A percentile compares a stretch with the other conserved stretches of the same genome.
These are phyloP conservation scores for Ladona fulva DNA, from an alignment of 1,140 invertebrate species.

Conservation along the genomic window DNA sequence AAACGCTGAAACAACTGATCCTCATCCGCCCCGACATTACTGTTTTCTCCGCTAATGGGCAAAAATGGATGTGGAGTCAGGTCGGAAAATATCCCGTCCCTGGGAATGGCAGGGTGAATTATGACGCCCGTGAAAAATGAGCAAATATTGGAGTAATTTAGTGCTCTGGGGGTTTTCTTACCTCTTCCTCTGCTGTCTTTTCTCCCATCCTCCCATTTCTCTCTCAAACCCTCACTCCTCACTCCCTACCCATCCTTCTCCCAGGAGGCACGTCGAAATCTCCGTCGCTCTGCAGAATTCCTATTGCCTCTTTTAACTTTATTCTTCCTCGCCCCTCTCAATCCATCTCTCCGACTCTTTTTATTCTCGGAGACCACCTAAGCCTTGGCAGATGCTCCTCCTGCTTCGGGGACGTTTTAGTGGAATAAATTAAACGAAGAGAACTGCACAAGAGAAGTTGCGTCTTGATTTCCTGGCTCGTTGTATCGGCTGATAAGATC, in stretches of 20 bases:
- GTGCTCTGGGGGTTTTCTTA: background rate
- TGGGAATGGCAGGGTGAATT: background rate
- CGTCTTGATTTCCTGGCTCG: too few species aligned
- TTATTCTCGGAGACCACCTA: too few species aligned
- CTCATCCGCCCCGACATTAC: background rate
- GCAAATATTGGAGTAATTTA: constrained; percentile 3
- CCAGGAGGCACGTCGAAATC: background rate
- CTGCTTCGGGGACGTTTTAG: too few species aligned
- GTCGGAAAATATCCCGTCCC: background rate
- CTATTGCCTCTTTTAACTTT: background rate
- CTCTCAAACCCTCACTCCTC: background rate
- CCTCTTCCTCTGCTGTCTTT: background rate
- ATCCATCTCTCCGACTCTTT: background rate
- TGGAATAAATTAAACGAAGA: too few species aligned
- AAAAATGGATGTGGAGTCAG: background rate
- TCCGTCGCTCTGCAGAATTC: background rate
- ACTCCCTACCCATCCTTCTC: background rate
- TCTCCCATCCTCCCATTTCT: background rate
- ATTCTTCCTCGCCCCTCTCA: background rate
- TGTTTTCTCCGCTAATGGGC: background rate
- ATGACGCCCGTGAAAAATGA: constrained; percentile 8
- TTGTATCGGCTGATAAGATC: too few species aligned
- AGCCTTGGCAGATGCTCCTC: too few species aligned
- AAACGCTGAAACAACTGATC: background rate
- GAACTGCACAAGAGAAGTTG: too few species aligned